Conservation (phyloP, 2,888 invertebrate genomes). For the Cyclophora albipunctata region DNA sequence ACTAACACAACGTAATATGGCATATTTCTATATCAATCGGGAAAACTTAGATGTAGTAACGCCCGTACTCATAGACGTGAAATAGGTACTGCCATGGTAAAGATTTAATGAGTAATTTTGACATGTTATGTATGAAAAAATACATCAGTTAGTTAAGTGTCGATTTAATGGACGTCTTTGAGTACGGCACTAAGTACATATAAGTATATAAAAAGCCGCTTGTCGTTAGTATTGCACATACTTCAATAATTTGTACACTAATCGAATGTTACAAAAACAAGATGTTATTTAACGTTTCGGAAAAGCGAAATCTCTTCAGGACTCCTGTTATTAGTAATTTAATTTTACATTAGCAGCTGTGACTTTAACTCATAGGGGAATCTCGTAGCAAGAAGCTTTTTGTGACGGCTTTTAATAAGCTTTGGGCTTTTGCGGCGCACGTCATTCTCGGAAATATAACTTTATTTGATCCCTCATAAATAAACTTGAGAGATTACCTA, state of each 20-base stretch:
- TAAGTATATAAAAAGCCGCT: background rate
- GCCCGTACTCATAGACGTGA: too few species aligned
- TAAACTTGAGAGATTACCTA: conserved; percentile 27
- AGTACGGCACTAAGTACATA: background rate
- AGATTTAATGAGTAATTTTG: too few species aligned
- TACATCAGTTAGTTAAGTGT: too few species aligned
- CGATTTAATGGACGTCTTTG: background rate
- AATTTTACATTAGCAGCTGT: conserved; percentile 33
- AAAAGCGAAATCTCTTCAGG: conserved; percentile 2
- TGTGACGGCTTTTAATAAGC: conserved; percentile 64
- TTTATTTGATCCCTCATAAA: conserved; percentile 34
- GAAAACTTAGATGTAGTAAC: too few species aligned
- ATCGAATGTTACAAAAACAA: too few species aligned
- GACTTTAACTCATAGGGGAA: conserved; percentile 36
- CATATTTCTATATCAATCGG: too few species aligned
- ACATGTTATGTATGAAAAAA: too few species aligned
- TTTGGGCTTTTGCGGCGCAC: conserved; percentile 51
- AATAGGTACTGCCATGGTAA: background rate
- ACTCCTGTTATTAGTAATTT: conserved; percentile 13
- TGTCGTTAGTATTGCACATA: background rate
- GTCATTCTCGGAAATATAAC: conserved; percentile 38
- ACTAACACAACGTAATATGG: too few species aligned
- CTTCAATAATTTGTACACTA: background rate
- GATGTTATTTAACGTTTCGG: too few species aligned
- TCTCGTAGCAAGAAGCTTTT: conserved; percentile 45